phyloP scores from a whole-genome alignment of 2,888 invertebrate genomes.

The Spilosoma lubricipeda region DNA sequence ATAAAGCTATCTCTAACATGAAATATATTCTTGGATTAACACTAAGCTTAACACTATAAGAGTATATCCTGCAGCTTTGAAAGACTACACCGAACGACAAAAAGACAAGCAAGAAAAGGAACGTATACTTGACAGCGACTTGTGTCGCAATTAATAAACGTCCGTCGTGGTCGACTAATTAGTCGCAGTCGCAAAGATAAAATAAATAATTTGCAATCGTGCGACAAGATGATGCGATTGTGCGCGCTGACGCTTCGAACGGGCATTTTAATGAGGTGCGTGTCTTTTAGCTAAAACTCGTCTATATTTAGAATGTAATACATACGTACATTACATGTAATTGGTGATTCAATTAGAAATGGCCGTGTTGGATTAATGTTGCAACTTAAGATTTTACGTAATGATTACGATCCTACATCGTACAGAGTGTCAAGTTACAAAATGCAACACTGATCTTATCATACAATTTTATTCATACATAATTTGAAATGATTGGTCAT shows the following conservation, averaged over 20 bases:
- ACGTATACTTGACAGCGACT: slow-evolving; percentile 66
- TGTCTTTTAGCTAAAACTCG: slow-evolving; percentile 36
- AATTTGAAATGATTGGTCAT: slow-evolving; percentile 10
- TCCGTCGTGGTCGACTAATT: slow-evolving; percentile 81
- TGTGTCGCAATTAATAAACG: slow-evolving; percentile 84
- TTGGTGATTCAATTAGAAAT: slow-evolving; percentile 35
- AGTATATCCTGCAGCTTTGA: slow-evolving; percentile 64
- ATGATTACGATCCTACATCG: slow-evolving; percentile 26
- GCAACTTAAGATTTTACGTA: slow-evolving; percentile 26
- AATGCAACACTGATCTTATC: neutral
- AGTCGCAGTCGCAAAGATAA: slow-evolving; percentile 74
- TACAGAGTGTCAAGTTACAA: slow-evolving; percentile 22
- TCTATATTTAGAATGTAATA: slow-evolving; percentile 30
- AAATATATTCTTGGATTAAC: slow-evolving; percentile 55
- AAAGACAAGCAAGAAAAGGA: slow-evolving; percentile 60
- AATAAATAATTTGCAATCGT: slow-evolving; percentile 71
- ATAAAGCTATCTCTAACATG: slow-evolving; percentile 34
- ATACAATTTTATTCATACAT: neutral
- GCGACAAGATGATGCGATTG: slow-evolving; percentile 58
- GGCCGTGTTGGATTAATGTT: slow-evolving; percentile 24
- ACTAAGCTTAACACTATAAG: slow-evolving; percentile 53
- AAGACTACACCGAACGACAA: slow-evolving; percentile 70
- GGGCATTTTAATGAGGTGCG: slow-evolving; percentile 54
- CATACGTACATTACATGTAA: slow-evolving; percentile 25
- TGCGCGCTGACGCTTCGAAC: slow-evolving; percentile 57